Evolutionary conservation across 1,140 invertebrate species (phyloP), one percentile per base, ranked within the genome.

Genomic region (Sinonovacula constricta): DNA sequence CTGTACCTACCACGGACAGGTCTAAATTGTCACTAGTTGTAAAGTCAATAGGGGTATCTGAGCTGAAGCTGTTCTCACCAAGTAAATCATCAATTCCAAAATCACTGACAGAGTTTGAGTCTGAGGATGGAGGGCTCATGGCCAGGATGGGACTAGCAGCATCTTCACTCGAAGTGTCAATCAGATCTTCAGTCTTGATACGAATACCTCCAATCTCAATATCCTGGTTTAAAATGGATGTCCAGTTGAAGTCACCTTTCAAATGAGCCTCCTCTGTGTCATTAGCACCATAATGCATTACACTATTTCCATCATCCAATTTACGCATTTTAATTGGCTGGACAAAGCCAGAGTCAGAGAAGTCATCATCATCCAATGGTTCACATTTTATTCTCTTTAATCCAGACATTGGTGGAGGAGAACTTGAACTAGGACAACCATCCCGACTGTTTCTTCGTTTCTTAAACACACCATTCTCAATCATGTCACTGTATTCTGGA

Each of bases 401-500:
- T 18, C 7, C 7, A 18, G 18, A 18, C 51, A 66, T 53, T 5
- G 71, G 51, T 28, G 86, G 83, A n/a, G 83, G 83, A 12, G 65
- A 33, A 0, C 39, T 57, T 14, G 72, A 65, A 18, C 60, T 45
- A 65, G 62, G 49, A n/a, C 54, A 63, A 31, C 75, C 70, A 51
- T 88, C 86, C 10, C 86, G 62, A 79, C 86, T 86, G 67, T 86
- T 82, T 33, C 86, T 80, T 15, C 88, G 68, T 79, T 90, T 90
- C 69, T 90, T 91, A 75, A 90, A 88, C 36, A 89, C 87, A 24
- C 87, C 89, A 77, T 90, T 90, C 80, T 89, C 88, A 53, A 90
- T 84, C 82, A 88, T 84, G 75, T 96, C 95, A 12, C 95, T 91
- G 79, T 92, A 93, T 26, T 92, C 91, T 0, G 93, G 93, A 81